Base-by-base conservation (phyloP, 1,140 invertebrate genomes). In the Drosophila nikananu region DNA sequence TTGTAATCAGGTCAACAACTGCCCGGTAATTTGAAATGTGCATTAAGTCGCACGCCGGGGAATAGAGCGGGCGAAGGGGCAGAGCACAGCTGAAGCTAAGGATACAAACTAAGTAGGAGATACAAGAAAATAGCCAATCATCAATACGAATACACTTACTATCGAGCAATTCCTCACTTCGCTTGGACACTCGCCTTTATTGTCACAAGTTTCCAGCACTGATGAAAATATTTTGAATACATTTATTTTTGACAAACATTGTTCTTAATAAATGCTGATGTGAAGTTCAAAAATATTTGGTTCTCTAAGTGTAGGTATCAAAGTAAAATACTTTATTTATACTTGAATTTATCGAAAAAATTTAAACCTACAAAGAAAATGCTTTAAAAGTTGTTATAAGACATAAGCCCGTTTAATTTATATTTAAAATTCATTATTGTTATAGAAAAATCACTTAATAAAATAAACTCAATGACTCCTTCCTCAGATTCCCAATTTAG, bases 1-100 rank as follows among this genome's bases (percentile, higher is more conserved):
- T 52, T 75, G 75, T 75, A 83, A 83, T 83, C 80, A 83, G 76
- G 80, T 83, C 75, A 83, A 79, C 75, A 61, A 70, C 57, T 78
- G 75, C 5, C 61, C 55, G 62, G 64, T 82, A 82, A 82, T 82
- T 82, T 64, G 66, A 57, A 82, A 82, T 78, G 59, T 66, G 79
- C 61, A 82, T 72, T 72, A 81, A 81, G 59, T 71, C 55, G 61
- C 46, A 52, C 35, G 52, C 57, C 52, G 17, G 80, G 74, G 65
- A 74, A 83, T 68, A 68, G 52, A 62, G n/a, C 21, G 37, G 55
- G 49, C 27, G 19, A 46, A 37, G 35, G 46, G 39, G 30, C 19
- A n/a, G 23, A 37, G 27, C 9, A n/a, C 41, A 35, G 7, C 46
- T 46, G 37, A 13, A 52, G 57, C 49, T 64, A 25, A 35, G n/a